Conservation (phyloP, 1,140 invertebrate genomes). For the roundworm (Caenorhabditis elegans) region DNA sequence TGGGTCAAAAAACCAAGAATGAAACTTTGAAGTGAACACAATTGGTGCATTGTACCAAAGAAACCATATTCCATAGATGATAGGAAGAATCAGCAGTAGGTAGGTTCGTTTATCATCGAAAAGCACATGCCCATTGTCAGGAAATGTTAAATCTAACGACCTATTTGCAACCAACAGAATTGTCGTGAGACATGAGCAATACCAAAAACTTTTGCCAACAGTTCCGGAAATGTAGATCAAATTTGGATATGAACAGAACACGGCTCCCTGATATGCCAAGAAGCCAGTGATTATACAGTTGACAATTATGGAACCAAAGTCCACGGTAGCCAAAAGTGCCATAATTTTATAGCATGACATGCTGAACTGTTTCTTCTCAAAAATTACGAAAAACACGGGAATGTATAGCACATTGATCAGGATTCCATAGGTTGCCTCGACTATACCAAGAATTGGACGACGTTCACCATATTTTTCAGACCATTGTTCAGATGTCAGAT, state of each 20-base stretch:
- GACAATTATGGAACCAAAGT: too few species aligned
- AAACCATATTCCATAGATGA: background rate
- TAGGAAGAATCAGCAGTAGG: background rate
- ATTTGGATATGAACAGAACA: slow-evolving; percentile 11
- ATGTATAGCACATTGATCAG: too few species aligned
- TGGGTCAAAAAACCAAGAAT: background rate
- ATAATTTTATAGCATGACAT: too few species aligned
- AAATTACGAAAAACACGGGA: too few species aligned
- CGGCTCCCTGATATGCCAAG: slow-evolving; percentile 18
- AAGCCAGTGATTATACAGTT: slow-evolving; percentile 10
- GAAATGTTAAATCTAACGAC: background rate
- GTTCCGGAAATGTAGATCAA: background rate
- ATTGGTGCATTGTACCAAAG: background rate
- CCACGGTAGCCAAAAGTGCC: too few species aligned
- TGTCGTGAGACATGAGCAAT: background rate
- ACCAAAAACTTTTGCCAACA: background rate
- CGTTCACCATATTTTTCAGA: background rate
- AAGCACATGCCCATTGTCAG: background rate
- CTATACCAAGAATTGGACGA: background rate
- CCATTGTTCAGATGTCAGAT: background rate
- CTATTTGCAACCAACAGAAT: background rate
- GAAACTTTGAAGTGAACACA: background rate
- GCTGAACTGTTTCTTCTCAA: too few species aligned
- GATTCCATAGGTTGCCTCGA: too few species aligned
- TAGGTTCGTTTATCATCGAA: background rate